Conservation (phyloP, 2,113 vertebrate genomes). For the Ciconia stormi region DNA sequence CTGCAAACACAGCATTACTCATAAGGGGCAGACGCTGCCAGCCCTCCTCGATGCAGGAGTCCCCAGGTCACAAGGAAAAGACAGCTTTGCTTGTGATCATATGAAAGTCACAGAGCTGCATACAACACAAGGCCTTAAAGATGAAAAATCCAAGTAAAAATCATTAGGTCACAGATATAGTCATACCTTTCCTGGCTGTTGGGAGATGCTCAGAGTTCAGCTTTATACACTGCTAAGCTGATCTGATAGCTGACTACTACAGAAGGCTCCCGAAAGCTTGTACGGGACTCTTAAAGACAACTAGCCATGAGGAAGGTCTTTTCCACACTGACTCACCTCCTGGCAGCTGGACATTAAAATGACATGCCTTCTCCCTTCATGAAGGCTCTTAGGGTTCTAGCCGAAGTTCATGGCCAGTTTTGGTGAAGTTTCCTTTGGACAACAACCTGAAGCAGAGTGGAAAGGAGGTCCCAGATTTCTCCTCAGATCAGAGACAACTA, state of each 20-base stretch:
- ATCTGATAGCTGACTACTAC: background rate
- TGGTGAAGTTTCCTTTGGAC: background rate
- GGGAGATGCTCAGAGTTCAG: background rate
- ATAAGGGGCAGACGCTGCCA: background rate
- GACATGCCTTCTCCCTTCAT: background rate
- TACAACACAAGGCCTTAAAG: background rate
- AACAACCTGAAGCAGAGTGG: background rate
- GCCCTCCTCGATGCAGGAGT: background rate
- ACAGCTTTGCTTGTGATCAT: background rate
- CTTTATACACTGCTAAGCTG: background rate
- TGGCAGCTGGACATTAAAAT: background rate
- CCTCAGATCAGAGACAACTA: background rate
- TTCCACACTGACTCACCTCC: background rate
- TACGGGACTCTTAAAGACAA: background rate
- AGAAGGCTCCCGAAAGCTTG: background rate
- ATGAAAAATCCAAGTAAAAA: background rate
- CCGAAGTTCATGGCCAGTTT: background rate
- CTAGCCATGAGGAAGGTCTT: rapidly evolving
- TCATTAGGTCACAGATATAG: background rate
- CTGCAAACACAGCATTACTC: background rate
- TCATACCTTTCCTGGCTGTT: background rate
- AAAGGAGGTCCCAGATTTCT: background rate
- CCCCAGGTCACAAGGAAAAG: background rate
- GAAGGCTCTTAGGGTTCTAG: background rate
- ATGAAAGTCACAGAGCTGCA: background rate